These are phyloP conservation scores for Phycodurus eques DNA, from an alignment of 2,113 vertebrate species.

Conservation along the genomic window DNA sequence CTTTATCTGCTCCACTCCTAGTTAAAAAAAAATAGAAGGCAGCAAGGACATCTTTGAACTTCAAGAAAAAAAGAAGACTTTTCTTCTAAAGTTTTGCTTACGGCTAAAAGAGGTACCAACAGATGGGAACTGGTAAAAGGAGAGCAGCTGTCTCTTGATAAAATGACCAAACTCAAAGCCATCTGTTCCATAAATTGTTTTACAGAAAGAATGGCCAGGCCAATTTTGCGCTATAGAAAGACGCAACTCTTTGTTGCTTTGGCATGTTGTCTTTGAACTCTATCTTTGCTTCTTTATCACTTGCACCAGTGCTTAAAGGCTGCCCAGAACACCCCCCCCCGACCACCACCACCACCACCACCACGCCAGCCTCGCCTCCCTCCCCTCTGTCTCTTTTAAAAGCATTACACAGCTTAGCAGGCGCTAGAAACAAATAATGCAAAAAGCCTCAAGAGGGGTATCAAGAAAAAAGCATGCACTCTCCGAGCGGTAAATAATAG, in stretches of 20 bases:
- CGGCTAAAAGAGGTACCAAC: slow-evolving; percentile 40
- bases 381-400: slow-evolving; percentile 1
- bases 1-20: slow-evolving; percentile 34
- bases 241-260: slow-evolving; percentile 17
- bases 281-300: neutral
- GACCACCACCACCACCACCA: neutral
- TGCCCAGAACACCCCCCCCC: slow-evolving; percentile 7
- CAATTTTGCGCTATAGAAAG: slow-evolving; percentile 31
- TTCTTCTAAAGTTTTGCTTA: slow-evolving; percentile 43
- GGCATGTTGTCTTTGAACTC: slow-evolving; percentile 23
- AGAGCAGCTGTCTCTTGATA: slow-evolving; percentile 34
- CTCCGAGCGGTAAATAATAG: slow-evolving; percentile 32
- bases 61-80: slow-evolving; percentile 36
- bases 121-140: slow-evolving; percentile 39
- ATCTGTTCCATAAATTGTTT: slow-evolving; percentile 56
- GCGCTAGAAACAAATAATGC: slow-evolving; percentile 10
- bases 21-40: slow-evolving; percentile 20
- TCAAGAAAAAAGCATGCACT: neutral
- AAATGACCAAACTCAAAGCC: slow-evolving; percentile 48
- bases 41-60: slow-evolving; percentile 56
- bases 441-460: neutral
- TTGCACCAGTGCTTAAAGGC: slow-evolving; percentile 20
- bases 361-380: no score
- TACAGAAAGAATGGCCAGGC: slow-evolving; percentile 28
- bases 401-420: slow-evolving; percentile 7